A percentile compares a stretch with the other conserved stretches of the same genome.
Conservation (phyloP, 2,113 vertebrate species). For the Pithys albifrons region DNA sequence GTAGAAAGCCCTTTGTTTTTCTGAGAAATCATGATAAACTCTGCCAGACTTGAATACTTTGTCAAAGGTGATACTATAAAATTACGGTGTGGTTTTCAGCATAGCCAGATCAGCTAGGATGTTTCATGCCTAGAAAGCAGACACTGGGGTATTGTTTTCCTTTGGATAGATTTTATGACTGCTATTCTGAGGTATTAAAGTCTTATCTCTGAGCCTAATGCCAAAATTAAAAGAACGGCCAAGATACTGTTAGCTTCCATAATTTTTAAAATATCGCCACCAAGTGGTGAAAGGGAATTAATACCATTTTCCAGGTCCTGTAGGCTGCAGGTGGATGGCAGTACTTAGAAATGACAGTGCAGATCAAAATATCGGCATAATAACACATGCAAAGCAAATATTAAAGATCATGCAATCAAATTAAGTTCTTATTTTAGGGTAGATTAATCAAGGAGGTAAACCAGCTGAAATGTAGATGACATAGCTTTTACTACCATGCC, state of each 20-base stretch:
- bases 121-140: background rate
- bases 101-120: background rate
- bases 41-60: background rate
- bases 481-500: background rate
- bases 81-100: background rate
- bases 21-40: background rate
- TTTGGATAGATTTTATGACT: background rate
- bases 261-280: slow-evolving; percentile 44
- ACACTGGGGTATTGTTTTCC: background rate
- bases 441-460: background rate
- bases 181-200: background rate
- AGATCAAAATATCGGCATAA: background rate
- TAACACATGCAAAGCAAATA: background rate
- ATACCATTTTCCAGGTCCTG: background rate
- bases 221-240: background rate
- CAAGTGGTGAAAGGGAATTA: background rate
- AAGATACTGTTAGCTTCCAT: background rate
- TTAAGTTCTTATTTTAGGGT: background rate
- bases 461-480: slow-evolving; percentile 10
- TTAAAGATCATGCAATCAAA: background rate
- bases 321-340: background rate
- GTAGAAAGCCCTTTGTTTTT: background rate
- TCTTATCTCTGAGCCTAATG: background rate
- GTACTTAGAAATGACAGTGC: background rate
- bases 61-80: background rate